These are phyloP conservation scores for Acrobasis suavella DNA, from an alignment of 2,888 invertebrate species.

Conservation along the genomic window DNA sequence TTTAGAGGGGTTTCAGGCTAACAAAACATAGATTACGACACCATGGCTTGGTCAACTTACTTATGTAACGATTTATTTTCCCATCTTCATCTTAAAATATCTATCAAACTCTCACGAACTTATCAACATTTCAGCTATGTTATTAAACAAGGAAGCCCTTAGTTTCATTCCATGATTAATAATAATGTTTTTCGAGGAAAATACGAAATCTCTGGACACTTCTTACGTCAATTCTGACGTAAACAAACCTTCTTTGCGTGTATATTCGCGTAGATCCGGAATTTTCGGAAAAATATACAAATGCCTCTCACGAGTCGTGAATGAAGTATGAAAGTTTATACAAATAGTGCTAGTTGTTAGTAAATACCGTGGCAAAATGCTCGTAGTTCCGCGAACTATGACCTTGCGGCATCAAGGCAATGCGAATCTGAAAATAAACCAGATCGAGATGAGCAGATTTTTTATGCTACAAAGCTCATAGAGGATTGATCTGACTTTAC, in stretches of 20 bases:
- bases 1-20: too few species aligned
- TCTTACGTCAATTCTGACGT: background rate
- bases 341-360: background rate
- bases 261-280: background rate
- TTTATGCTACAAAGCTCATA: too few species aligned
- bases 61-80: too few species aligned
- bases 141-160: background rate
- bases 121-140: background rate
- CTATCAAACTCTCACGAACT: too few species aligned
- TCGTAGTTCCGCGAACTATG: background rate
- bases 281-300: background rate
- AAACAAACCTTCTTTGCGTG: background rate
- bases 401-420: conserved; percentile 9
- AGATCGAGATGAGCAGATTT: too few species aligned
- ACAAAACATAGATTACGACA: too few species aligned
- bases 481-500: too few species aligned
- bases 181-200: background rate
- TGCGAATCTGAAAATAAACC: conserved; percentile 3
- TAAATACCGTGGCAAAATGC: background rate
- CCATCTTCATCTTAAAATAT: too few species aligned
- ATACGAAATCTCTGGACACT: background rate
- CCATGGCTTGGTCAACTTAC: too few species aligned
- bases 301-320: background rate
- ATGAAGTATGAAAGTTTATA: conserved; percentile 7
- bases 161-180: background rate